A percentile compares a stretch with the other conserved stretches of the same genome.
Evolutionary conservation across 2,888 invertebrate species (phyloP).

Genomic region (Elmis aenea): DNA sequence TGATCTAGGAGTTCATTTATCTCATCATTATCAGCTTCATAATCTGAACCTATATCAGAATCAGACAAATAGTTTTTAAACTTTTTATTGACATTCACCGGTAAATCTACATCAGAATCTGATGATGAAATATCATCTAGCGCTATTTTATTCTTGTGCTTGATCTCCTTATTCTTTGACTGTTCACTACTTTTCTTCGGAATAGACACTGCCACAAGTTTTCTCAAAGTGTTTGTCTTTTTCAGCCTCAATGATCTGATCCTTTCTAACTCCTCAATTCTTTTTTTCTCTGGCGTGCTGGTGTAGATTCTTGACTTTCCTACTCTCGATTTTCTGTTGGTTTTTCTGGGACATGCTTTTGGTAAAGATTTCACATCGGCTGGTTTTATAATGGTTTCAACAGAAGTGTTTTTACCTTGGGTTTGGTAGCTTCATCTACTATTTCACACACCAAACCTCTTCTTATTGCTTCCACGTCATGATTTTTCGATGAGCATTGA

Average conservation of each 20-base stretch:
- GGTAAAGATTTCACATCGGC: too few relatives aligned
- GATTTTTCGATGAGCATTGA: conserved; percentile 1
- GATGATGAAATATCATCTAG: conserved; percentile 2
- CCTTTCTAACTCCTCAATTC: not conserved
- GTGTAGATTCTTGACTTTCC: too few relatives aligned
- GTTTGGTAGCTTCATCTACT: too few relatives aligned
- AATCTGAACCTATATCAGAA: conserved; percentile 7
- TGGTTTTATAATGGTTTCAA: too few relatives aligned
- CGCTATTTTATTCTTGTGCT: conserved; percentile 3
- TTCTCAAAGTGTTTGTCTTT: not conserved
- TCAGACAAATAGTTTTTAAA: conserved; percentile 6
- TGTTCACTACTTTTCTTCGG: conserved; percentile 1
- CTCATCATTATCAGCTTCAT: conserved; percentile 8
- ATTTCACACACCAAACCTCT: not conserved
- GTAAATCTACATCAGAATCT: conserved; percentile 6
- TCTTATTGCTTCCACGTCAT: conserved; percentile 3
- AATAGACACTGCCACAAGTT: not conserved
- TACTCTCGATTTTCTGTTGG: too few relatives aligned
- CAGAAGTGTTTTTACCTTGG: too few relatives aligned
- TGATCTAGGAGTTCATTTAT: conserved; percentile 6
- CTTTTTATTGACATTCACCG: conserved; percentile 1
- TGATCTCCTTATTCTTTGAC: conserved; percentile 1
- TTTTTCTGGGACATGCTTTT: too few relatives aligned
- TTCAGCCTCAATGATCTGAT: not conserved
- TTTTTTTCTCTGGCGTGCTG: too few relatives aligned